Conservation (phyloP, 2,888 invertebrate genomes). For the Siphlonurus alternatus region DNA sequence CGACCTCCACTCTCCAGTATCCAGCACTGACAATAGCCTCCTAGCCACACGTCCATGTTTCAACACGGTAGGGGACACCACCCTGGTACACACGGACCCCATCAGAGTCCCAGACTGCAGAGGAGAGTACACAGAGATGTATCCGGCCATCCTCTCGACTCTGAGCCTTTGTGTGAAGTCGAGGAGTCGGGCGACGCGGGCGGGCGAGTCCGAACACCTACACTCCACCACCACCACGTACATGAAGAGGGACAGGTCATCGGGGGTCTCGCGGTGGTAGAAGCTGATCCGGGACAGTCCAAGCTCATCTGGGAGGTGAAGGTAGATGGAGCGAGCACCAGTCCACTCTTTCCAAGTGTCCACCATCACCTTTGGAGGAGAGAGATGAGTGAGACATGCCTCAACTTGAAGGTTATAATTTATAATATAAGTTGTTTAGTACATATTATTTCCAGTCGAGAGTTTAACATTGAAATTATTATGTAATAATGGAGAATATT, state of each 20-base stretch:
- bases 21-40: too few relatives aligned
- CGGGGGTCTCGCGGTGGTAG: slow-evolving; percentile 23
- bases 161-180: slow-evolving; percentile 28
- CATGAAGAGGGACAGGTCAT: slow-evolving; percentile 25
- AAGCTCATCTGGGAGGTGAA: slow-evolving; percentile 26
- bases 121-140: slow-evolving; percentile 23
- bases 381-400: too few relatives aligned
- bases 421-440: too few relatives aligned
- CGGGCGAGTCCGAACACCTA: slow-evolving; percentile 18
- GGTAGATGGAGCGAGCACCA: slow-evolving; percentile 26
- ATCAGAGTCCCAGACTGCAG: neutral
- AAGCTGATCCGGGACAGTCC: slow-evolving; percentile 26
- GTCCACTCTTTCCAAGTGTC: slow-evolving; percentile 31
- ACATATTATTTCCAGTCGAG: neutral
- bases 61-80: neutral
- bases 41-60: neutral
- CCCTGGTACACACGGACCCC: neutral
- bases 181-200: slow-evolving; percentile 17
- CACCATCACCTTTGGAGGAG: slow-evolving; percentile 22
- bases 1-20: too few relatives aligned
- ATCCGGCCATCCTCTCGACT: slow-evolving; percentile 26
- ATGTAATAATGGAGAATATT: too few relatives aligned
- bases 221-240: slow-evolving; percentile 27
- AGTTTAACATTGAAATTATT: neutral
- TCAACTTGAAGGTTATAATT: too few relatives aligned